A percentile compares a stretch with the other conserved stretches of the same genome.
phyloP scores from a whole-genome alignment of 1,140 invertebrate genomes.

The Rhizoglyphus robini region DNA sequence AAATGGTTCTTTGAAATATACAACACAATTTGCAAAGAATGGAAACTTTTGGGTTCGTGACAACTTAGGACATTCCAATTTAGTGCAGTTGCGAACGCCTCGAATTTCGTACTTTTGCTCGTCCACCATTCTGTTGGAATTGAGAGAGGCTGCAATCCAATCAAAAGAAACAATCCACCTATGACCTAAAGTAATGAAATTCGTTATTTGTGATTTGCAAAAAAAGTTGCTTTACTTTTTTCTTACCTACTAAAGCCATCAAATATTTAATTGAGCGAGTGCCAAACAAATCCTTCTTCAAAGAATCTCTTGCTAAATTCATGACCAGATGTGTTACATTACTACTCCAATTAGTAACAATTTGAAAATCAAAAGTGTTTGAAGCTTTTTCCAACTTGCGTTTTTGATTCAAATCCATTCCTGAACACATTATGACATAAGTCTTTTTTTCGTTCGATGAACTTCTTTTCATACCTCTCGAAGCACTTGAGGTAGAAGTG shows the following conservation, averaged over 20 bases:
- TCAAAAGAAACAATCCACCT: not conserved
- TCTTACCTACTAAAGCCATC: not conserved
- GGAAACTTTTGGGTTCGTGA: not conserved
- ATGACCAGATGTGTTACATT: constrained; percentile 2
- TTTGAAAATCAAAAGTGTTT: not conserved
- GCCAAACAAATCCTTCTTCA: not conserved
- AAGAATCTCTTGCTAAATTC: not conserved
- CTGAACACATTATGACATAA: not conserved
- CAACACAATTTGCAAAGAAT: not conserved
- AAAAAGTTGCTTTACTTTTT: not conserved
- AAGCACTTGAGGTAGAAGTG: too few species aligned
- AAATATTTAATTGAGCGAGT: not conserved
- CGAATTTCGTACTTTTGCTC: not conserved
- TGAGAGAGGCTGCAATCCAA: not conserved
- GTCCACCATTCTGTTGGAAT: not conserved
- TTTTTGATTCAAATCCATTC: not conserved
- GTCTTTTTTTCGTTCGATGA: not conserved
- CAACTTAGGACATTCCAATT: not conserved
- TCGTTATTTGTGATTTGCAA: not conserved
- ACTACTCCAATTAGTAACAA: not conserved
- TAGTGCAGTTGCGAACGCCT: not conserved
- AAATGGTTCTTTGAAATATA: not conserved
- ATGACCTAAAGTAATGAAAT: not conserved
- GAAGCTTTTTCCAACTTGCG: not conserved
- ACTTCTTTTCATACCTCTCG: too few species aligned